Evolutionary conservation across 2,113 vertebrate genomes (phyloP).

Genomic region (Ceyx margarethae): DNA sequence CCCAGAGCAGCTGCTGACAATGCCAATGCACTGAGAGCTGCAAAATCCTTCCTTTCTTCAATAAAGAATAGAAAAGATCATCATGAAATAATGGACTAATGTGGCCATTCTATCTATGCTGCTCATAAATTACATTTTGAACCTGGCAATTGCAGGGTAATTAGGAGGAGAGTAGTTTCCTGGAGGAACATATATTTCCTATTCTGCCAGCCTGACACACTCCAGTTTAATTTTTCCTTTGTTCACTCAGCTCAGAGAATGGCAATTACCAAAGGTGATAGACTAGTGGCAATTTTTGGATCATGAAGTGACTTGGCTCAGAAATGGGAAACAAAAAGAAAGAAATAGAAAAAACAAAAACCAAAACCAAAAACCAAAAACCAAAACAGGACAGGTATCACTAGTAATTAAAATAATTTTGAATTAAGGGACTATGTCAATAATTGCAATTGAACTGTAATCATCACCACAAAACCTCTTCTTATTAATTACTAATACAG

Average conservation of each 20-base stretch:
- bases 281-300: constrained; percentile 48
- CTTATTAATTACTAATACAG: constrained; percentile 67
- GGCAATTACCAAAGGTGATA: constrained; percentile 42
- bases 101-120: constrained; percentile 35
- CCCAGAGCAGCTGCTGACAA: neutral
- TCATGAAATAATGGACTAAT: constrained; percentile 46
- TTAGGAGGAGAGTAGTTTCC: constrained; percentile 58
- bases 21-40: neutral
- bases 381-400: constrained; percentile 13
- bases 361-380: too few species aligned
- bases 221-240: constrained; percentile 61
- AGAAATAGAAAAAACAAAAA: neutral
- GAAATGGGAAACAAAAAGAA: neutral
- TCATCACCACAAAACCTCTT: constrained; percentile 48
- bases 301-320: constrained; percentile 40
- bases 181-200: constrained; percentile 56
- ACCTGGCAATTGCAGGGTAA: constrained; percentile 52
- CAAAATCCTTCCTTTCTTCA: neutral
- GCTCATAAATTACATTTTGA: constrained; percentile 64
- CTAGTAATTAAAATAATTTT: constrained; percentile 74
- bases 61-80: neutral
- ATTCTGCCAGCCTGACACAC: constrained; percentile 49
- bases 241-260: constrained; percentile 47
- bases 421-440: constrained; percentile 62
- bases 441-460: constrained; percentile 65